Evolutionary conservation across 2,797 vertebrate species (phyloP), one percentile per base, ranked within the genome.

Genomic region (Sebastes jordani): DNA sequence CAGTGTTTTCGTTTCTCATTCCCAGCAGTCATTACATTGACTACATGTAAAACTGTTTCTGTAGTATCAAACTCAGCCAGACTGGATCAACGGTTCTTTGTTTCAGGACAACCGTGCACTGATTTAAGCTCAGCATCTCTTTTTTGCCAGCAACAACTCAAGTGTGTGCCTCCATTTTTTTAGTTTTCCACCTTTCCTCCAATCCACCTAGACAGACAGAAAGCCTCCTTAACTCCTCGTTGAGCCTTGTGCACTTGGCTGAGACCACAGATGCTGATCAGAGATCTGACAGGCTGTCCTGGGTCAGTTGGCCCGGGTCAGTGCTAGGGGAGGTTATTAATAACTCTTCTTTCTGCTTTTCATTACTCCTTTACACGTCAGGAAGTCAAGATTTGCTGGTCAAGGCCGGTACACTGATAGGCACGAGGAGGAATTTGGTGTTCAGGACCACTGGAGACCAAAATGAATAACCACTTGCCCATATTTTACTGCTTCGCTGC

Each of bases 321-420:
- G 72, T 74, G 72, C 80, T 72, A 73, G 71, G 86, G 84, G 84
- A 90, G 88, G 87, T 92, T 94, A 92, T 91, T 93, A 91, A 90
- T 91, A 93, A 88, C 87, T 80, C 80, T 86, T 80, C 79, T 82
- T 68, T 89, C 72, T 89, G 84, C 85, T 92, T 92, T 93, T 93
- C 78, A 93, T 92, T 90, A 92, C 90, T 92, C 69, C 87, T 90
- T 88, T 79, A 90, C 86, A 92, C 71, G 75, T 87, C 90, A 93
- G 91, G 92, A 93, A 94, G 92, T 84, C 68, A 56, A 91, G 85
- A 91, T 87, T 81, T 89, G 87, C 86, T 80, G 81, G 88, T 91
- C 92, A 93, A 92, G 92, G 93, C 84, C 90, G 72, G 83, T 71
- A 55, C 79, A 82, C 87, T 85, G 91, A 93, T 86, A 88, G 84